Conservation (phyloP, 2,888 invertebrate genomes). For the Machimus atricapillus region DNA sequence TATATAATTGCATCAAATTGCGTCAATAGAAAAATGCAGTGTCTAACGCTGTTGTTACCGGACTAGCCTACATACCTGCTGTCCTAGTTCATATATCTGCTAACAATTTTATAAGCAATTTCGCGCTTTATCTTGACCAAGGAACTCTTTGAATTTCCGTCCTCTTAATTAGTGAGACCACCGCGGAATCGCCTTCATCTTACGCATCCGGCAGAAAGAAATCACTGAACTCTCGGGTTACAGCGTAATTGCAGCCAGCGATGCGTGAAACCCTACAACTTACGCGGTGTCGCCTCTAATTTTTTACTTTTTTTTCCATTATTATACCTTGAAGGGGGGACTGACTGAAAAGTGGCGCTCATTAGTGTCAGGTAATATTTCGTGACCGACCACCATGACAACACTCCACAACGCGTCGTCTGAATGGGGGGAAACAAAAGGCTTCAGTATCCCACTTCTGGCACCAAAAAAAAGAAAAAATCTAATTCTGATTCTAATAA, state of each 20-base stretch:
- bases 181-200: neutral
- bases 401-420: neutral
- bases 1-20: neutral
- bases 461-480: neutral
- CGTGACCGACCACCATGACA: neutral
- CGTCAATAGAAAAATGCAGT: neutral
- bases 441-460: neutral
- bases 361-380: constrained; percentile 9
- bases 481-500: neutral
- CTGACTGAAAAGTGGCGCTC: neutral
- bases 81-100: neutral
- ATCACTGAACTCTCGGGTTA: constrained; percentile 25
- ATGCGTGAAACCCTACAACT: constrained; percentile 8
- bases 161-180: neutral
- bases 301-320: neutral
- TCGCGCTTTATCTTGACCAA: neutral
- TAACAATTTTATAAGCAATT: neutral
- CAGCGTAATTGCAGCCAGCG: neutral
- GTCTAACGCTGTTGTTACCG: neutral
- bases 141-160: neutral
- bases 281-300: neutral
- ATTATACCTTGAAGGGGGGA: neutral
- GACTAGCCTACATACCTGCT: neutral
- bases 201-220: constrained; percentile 6
- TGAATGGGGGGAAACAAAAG: neutral